A percentile compares a stretch with the other conserved stretches of the same genome.
Evolutionary conservation across 2,113 vertebrate genomes (phyloP).

Genomic region (Clupea harengus): DNA sequence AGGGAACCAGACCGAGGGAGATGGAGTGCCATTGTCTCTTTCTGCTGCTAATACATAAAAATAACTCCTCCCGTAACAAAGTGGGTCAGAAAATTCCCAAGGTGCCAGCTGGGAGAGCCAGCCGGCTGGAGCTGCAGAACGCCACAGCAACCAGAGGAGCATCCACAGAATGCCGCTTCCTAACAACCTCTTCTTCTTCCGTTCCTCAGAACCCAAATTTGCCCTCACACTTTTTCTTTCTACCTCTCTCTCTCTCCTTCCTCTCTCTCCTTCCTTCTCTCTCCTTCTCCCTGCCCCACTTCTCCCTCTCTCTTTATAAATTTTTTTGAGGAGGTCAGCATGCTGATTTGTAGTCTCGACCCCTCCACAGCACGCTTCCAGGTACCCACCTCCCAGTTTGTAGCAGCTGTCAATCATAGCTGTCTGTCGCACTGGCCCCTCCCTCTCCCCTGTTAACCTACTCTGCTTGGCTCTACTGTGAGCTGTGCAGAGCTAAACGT

Average conservation of each 20-base stretch:
- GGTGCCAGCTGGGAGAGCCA: slow-evolving; percentile 33
- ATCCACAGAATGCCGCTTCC: neutral
- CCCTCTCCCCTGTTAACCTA: too few species aligned
- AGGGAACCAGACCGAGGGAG: slow-evolving; percentile 29
- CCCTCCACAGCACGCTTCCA: neutral
- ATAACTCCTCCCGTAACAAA: slow-evolving; percentile 71
- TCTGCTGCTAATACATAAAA: slow-evolving; percentile 58
- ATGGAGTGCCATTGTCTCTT: neutral
- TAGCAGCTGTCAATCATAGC: neutral
- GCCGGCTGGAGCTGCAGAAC: slow-evolving; percentile 46
- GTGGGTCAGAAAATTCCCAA: slow-evolving; percentile 76
- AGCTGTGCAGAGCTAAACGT: neutral
- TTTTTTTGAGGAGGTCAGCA: neutral
- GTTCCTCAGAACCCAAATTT: slow-evolving; percentile 38
- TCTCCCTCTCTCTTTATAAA: slow-evolving; percentile 16
- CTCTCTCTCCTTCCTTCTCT: neutral
- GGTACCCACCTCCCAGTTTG: neutral
- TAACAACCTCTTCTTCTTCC: slow-evolving; percentile 31
- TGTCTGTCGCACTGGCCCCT: neutral
- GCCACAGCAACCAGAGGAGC: slow-evolving; percentile 49
- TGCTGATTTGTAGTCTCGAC: neutral
- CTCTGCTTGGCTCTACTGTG: neutral
- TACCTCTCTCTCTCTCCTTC: neutral
- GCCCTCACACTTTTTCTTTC: neutral
- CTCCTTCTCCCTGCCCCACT: neutral